Conservation (phyloP, 1,140 invertebrate species). For the Rhopalosiphum padi region DNA sequence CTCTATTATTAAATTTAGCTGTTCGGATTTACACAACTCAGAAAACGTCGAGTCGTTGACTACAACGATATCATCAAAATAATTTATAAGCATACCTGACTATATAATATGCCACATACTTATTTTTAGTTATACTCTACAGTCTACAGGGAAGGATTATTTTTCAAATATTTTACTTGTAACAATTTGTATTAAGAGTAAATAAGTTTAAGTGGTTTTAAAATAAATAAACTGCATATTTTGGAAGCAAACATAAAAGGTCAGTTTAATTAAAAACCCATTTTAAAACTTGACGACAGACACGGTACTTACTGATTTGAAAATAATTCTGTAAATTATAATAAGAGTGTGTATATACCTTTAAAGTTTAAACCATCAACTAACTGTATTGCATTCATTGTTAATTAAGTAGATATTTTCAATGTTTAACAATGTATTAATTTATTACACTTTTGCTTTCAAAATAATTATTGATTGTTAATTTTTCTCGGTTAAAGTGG, state of each 20-base stretch:
- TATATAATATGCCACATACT: background rate
- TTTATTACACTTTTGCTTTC: no score
- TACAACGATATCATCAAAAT: background rate
- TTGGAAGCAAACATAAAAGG: background rate
- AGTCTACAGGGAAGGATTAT: background rate
- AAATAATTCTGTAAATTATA: no score
- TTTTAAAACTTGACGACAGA: no score
- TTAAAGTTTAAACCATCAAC: no score
- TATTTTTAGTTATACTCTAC: background rate
- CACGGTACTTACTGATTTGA: no score
- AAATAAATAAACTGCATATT: background rate
- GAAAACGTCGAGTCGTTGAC: background rate
- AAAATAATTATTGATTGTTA: no score
- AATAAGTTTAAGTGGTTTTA: background rate
- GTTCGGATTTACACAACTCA: background rate
- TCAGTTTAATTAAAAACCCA: no score
- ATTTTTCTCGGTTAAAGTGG: no score
- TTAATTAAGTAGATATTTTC: no score
- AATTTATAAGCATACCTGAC: background rate
- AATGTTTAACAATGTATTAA: no score
- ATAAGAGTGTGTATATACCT: no score
- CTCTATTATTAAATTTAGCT: slow-evolving; percentile 12
- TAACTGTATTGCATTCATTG: no score
- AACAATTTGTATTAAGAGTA: background rate
- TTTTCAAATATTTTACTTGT: background rate